Percentiles rank a stretch among this genome's conserved stretches.
Conservation (phyloP, 2,888 invertebrate species). For the Lordiphosa fenestrarum region DNA sequence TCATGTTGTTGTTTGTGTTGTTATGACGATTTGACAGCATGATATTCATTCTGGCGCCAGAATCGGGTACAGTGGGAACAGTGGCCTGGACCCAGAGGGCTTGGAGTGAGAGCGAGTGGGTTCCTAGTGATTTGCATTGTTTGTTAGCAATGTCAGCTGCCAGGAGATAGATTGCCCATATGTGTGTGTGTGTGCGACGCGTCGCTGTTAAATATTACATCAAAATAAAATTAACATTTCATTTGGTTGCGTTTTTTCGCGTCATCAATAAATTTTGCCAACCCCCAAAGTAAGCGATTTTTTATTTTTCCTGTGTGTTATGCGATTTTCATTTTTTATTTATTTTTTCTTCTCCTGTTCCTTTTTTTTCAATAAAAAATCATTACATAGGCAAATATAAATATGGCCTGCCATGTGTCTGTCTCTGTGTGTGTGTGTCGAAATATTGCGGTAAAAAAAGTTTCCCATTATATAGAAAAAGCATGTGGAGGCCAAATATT, state of each 20-base stretch:
- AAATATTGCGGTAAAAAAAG: conserved; percentile 49
- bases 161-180: conserved; percentile 31
- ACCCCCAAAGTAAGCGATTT: conserved; percentile 32
- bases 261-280: conserved; percentile 65
- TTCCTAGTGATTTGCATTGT: conserved; percentile 41
- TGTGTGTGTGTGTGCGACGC: conserved; percentile 30
- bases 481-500: conserved; percentile 61
- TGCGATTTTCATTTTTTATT: conserved; percentile 19
- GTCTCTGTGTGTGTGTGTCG: conserved; percentile 29
- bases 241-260: conserved; percentile 61
- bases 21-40: conserved; percentile 34
- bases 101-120: not conserved
- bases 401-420: conserved; percentile 34
- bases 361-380: conserved; percentile 61
- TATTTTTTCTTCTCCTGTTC: conserved; percentile 14
- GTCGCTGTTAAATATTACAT: conserved; percentile 44
- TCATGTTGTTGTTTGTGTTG: conserved; percentile 10
- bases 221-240: conserved; percentile 71
- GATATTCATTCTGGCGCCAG: conserved; percentile 10
- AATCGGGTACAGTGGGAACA: not conserved
- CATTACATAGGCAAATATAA: conserved; percentile 67
- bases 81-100: not conserved
- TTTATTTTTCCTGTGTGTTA: conserved; percentile 8
- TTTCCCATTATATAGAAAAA: conserved; percentile 64
- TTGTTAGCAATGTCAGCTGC: conserved; percentile 66